phyloP scores from a whole-genome alignment of 2,113 vertebrate genomes.

The Cheirogaleus medius region DNA sequence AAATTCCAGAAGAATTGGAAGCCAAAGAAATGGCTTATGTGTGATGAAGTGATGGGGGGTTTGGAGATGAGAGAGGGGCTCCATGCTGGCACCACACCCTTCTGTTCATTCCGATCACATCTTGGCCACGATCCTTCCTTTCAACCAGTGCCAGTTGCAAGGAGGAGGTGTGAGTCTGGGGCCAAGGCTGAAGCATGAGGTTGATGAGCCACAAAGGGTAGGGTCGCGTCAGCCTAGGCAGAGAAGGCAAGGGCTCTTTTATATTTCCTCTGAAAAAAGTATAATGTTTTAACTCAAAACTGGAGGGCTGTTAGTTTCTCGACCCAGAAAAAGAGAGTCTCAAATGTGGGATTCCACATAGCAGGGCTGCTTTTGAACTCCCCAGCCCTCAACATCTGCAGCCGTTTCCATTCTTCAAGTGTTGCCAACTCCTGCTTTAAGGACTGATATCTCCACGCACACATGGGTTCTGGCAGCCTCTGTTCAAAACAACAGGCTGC shows the following conservation, averaged over 20 bases:
- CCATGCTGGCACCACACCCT: background rate
- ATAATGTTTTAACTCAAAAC: slow-evolving; percentile 61
- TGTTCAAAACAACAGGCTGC: background rate
- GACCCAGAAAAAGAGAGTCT: slow-evolving; percentile 43
- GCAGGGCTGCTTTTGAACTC: slow-evolving; percentile 51
- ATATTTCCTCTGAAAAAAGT: slow-evolving; percentile 57
- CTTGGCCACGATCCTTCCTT: slow-evolving; percentile 40
- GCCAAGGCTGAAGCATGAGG: background rate
- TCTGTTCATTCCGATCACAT: background rate
- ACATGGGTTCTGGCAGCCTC: slow-evolving; percentile 48
- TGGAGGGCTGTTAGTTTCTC: slow-evolving; percentile 61
- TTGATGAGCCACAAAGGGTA: slow-evolving; percentile 36
- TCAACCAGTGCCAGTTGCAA: slow-evolving; percentile 44
- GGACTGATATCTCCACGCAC: slow-evolving; percentile 21
- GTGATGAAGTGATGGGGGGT: slow-evolving; percentile 47
- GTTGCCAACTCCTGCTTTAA: slow-evolving; percentile 62
- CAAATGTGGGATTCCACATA: slow-evolving; percentile 31
- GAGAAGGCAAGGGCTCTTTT: slow-evolving; percentile 38
- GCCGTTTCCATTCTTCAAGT: slow-evolving; percentile 55
- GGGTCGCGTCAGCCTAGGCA: background rate
- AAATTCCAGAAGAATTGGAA: background rate
- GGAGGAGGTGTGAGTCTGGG: slow-evolving; percentile 40
- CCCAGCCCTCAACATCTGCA: slow-evolving; percentile 54
- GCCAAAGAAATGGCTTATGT: slow-evolving; percentile 29
- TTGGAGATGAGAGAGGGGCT: slow-evolving; percentile 10